These are phyloP conservation scores for Seriola rivoliana DNA, from an alignment of 2,113 vertebrate genomes.

Conservation along the genomic window DNA sequence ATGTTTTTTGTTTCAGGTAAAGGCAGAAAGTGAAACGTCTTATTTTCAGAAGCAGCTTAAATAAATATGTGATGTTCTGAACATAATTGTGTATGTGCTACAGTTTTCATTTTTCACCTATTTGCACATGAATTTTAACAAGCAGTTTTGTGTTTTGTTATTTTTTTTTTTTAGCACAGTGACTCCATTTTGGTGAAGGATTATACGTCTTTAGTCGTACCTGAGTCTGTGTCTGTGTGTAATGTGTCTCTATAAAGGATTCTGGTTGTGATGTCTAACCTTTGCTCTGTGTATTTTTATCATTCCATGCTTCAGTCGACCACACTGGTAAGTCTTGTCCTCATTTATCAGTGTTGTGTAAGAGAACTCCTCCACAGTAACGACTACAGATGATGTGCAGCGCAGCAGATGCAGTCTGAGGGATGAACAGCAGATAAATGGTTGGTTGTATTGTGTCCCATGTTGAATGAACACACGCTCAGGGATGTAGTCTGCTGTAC, in stretches of 20 bases:
- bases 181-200: neutral
- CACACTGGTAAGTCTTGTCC: slow-evolving; percentile 76
- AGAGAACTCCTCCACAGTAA: neutral
- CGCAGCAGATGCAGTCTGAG: neutral
- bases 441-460: neutral
- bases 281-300: slow-evolving; percentile 42
- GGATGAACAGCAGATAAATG: too few species aligned
- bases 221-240: too few species aligned
- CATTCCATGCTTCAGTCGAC: slow-evolving; percentile 76
- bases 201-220: too few species aligned
- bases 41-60: neutral
- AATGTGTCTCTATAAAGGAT: too few species aligned
- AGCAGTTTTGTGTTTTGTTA: neutral
- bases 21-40: too few species aligned
- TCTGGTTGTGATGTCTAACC: slow-evolving; percentile 46
- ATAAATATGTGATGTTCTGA: neutral
- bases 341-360: slow-evolving; percentile 30
- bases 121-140: too few species aligned
- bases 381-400: neutral
- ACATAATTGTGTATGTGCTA: neutral
- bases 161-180: neutral
- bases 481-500: neutral
- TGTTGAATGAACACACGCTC: neutral
- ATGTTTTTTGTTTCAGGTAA: neutral
- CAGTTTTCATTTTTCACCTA: neutral